Base-by-base conservation (phyloP, 1,140 invertebrate genomes). In the Capitella teleta region DNA sequence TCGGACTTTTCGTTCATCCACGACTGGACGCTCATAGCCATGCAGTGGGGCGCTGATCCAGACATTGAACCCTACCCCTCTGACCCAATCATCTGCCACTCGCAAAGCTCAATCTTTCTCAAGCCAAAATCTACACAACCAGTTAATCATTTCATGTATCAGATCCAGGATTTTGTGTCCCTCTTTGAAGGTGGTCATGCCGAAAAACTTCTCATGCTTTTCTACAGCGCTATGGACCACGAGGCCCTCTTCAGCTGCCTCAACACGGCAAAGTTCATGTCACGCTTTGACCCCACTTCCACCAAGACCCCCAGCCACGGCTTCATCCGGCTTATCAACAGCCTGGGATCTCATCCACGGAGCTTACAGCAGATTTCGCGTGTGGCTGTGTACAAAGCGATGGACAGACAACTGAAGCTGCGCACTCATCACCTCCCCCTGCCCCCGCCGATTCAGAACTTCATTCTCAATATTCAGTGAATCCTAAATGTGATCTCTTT, bases 151-250 rank as follows among this genome's bases (percentile, higher is more conserved):
- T 70, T 62, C 46, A 62, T 70, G 28, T 55, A 65, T 41, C 54
- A 64, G 37, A 57, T 62, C 18, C 49, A 51, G 44, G 57, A 62
- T 21, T 23, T 59, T 8, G 50, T 58, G n/a, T 45, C 55, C 8
- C 24, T 66, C 1, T 56, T 59, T 34, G 37, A 54, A 1, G 57
- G 59, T 44, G 54, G 57, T 6, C 43, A 61, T 48, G 61, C 61
- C 1, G 54, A 61, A 43, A 47, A 57, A 8, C 34, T 70, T 25
- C 54, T 70, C 8, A 30, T 57, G 32, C 47, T 70, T 26, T 70
- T 70, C 48, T 68, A 67, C 51, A 61, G 63, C 50, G 56, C 60
- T 6, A 70, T 70, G 67, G 61, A 59, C 21, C 66, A 70, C 49
- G 47, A 54, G 18, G 42, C 52, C 4, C 45, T 70, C 8, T 65